Evolutionary conservation across 2,113 vertebrate species (phyloP).

Genomic region (Corydoras sp.): DNA sequence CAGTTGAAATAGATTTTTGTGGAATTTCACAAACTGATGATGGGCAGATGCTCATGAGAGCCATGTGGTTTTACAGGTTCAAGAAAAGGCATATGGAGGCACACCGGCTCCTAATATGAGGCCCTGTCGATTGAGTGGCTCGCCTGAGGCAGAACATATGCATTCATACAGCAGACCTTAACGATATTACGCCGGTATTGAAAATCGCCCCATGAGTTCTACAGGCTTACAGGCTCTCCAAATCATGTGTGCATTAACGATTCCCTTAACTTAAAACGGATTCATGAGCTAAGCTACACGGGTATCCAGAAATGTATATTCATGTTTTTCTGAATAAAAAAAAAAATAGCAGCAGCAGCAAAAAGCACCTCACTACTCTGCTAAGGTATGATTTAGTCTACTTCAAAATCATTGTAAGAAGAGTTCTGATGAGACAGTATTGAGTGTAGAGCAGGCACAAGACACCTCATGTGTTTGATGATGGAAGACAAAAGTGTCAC

Average conservation of each 20-base stretch:
- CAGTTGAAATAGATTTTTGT: slow-evolving; percentile 4
- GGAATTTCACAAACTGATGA: neutral
- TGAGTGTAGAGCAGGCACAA: slow-evolving; percentile 49
- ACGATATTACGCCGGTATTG: slow-evolving; percentile 4
- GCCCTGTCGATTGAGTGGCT: slow-evolving; percentile 7
- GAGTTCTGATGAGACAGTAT: no score
- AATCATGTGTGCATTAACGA: no score
- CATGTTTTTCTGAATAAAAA: no score
- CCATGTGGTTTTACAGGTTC: neutral
- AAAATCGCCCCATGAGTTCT: neutral
- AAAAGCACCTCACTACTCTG: no score
- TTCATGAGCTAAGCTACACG: no score
- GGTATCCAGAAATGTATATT: no score
- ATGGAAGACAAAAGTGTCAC: slow-evolving; percentile 69
- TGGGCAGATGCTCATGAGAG: neutral
- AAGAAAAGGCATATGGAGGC: slow-evolving; percentile 12
- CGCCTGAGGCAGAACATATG: slow-evolving; percentile 13
- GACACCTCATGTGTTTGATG: slow-evolving; percentile 69
- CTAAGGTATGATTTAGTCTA: no score
- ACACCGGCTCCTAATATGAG: slow-evolving; percentile 22
- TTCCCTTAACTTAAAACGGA: no score
- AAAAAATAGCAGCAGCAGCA: no score
- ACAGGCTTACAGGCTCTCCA: no score
- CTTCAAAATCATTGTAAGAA: no score
- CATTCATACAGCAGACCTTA: slow-evolving; percentile 11